Conservation (phyloP, 2,888 invertebrate species). For the Colostygia pectinataria region DNA sequence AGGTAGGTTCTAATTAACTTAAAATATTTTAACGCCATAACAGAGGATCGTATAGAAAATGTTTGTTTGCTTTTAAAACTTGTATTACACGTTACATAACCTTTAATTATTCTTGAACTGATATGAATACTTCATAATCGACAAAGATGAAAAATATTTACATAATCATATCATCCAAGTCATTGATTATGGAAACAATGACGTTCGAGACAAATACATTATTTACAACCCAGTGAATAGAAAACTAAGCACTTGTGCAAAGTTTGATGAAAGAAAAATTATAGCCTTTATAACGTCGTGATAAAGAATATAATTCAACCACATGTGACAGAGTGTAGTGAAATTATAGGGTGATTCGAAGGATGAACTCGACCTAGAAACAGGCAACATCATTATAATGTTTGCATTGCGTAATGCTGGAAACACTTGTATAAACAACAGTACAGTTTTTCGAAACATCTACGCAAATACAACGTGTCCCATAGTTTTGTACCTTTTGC, state of each 20-base stretch:
- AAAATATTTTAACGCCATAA: too few relatives aligned
- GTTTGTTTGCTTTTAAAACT: too few relatives aligned
- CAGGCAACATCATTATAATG: conserved; percentile 8
- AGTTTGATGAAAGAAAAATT: conserved; percentile 29
- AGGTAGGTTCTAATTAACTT: too few relatives aligned
- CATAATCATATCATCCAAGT: conserved; percentile 36
- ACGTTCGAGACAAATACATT: conserved; percentile 46
- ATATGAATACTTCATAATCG: background rate
- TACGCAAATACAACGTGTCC: conserved; percentile 13
- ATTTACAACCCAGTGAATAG: conserved; percentile 53
- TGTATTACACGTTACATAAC: too few relatives aligned
- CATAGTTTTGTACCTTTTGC: too few relatives aligned
- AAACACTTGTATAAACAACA: conserved; percentile 21
- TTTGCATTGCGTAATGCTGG: conserved; percentile 18
- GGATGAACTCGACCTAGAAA: conserved; percentile 42
- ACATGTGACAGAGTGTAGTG: background rate
- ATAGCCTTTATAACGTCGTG: conserved; percentile 1
- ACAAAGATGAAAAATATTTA: conserved; percentile 20
- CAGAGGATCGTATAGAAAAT: too few relatives aligned
- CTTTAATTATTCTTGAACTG: too few relatives aligned
- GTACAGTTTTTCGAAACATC: conserved; percentile 20
- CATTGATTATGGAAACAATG: conserved; percentile 40
- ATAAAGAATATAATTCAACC: background rate
- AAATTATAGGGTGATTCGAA: conserved; percentile 15
- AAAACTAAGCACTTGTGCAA: conserved; percentile 55